These are phyloP conservation scores for Megalonaias nervosa DNA, from an alignment of 1,140 invertebrate species.

Conservation along the genomic window DNA sequence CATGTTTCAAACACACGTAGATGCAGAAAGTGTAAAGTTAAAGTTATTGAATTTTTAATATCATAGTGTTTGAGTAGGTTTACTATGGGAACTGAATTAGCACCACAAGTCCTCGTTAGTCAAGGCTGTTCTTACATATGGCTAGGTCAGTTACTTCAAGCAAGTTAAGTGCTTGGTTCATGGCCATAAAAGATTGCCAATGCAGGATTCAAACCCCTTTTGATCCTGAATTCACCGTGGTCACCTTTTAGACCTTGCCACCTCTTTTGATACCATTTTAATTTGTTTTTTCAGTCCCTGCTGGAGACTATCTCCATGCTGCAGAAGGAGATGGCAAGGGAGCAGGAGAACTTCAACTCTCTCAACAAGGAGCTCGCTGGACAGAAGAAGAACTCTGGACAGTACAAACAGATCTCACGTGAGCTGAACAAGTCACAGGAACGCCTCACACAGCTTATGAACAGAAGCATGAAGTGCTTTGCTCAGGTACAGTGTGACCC, in stretches of 20 bases:
- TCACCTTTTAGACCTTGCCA: not conserved
- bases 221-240: not conserved
- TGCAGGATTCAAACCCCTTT: not conserved
- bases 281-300: constrained; percentile 45
- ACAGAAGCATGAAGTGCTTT: constrained; percentile 65
- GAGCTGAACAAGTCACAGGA: constrained; percentile 58
- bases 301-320: constrained; percentile 57
- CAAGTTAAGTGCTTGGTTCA: too few relatives aligned
- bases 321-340: constrained; percentile 61
- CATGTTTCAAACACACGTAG: too few relatives aligned
- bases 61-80: too few relatives aligned
- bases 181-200: not conserved
- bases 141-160: not conserved
- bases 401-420: constrained; percentile 60
- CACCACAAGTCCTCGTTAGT: not conserved
- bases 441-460: constrained; percentile 57
- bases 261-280: not conserved
- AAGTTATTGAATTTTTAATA: too few relatives aligned
- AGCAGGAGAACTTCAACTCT: constrained; percentile 62
- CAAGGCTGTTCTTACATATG: not conserved
- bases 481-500: constrained; percentile 63
- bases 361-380: constrained; percentile 45
- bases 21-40: too few relatives aligned
- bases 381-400: constrained; percentile 53
- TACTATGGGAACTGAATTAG: too few relatives aligned